Conservation (phyloP, 2,888 invertebrate genomes). For the Synergus japonicus region DNA sequence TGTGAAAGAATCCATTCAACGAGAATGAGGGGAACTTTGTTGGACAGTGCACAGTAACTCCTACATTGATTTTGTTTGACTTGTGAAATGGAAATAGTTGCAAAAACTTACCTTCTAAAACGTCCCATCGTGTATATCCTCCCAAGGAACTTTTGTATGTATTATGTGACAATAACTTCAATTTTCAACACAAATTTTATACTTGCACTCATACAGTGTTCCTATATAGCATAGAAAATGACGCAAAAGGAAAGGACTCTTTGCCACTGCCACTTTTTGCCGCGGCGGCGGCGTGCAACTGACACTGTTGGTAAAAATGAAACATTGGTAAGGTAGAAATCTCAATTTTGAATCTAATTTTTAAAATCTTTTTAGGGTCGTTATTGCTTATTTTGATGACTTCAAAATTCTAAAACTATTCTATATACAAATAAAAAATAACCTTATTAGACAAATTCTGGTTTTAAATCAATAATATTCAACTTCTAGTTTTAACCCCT, state of each 20-base stretch:
- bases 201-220: background rate
- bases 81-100: background rate
- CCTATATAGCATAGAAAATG: background rate
- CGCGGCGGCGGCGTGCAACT: no score
- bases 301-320: background rate
- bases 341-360: background rate
- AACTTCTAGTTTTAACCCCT: no score
- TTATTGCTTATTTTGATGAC: no score
- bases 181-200: background rate
- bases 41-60: conserved; percentile 19
- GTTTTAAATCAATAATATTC: no score
- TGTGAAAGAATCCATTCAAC: conserved; percentile 4
- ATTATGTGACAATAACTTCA: background rate
- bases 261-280: no score
- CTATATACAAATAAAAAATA: no score
- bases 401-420: no score
- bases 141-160: background rate
- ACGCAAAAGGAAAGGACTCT: background rate
- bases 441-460: no score
- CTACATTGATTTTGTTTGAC: conserved; percentile 30
- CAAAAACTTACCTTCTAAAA: conserved; percentile 63
- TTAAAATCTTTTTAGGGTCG: no score
- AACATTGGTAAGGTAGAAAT: background rate
- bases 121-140: conserved; percentile 60
- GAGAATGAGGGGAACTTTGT: background rate